A percentile compares a stretch with the other conserved stretches of the same genome.
Evolutionary conservation across 1,140 invertebrate genomes (phyloP).

Genomic region (Hylaeus anthracinus): DNA sequence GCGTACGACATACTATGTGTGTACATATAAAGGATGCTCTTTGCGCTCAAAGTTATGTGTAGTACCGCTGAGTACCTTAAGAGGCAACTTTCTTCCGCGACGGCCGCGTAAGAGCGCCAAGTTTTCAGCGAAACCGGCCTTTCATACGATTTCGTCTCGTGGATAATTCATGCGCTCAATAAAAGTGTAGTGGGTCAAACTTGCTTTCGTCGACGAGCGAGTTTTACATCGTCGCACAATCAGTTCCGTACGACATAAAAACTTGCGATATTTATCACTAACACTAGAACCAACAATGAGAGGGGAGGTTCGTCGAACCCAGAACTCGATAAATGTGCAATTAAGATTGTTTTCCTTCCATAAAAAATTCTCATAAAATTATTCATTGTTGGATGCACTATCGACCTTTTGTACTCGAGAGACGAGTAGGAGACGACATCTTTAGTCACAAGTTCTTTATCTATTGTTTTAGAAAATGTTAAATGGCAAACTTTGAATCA

Average conservation of each 20-base stretch:
- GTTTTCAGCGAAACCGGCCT: neutral
- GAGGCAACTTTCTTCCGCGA: slow-evolving; percentile 40
- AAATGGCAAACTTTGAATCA: no score
- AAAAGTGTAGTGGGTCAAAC: slow-evolving; percentile 38
- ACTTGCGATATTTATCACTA: neutral
- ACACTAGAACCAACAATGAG: neutral
- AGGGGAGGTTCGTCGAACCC: no score
- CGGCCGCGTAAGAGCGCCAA: neutral
- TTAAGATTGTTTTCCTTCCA: no score
- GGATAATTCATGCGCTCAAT: slow-evolving; percentile 29
- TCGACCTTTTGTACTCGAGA: no score
- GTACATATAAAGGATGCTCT: neutral
- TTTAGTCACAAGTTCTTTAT: no score
- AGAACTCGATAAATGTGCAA: no score
- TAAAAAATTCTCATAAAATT: no score
- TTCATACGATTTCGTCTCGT: slow-evolving; percentile 21
- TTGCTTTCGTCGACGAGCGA: neutral
- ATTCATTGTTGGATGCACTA: no score
- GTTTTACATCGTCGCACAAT: neutral
- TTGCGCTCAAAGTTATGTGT: slow-evolving; percentile 1
- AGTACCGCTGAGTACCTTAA: slow-evolving; percentile 17
- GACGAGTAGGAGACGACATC: no score
- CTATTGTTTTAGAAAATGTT: no score
- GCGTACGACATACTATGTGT: neutral
- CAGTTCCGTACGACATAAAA: neutral